These are phyloP conservation scores for Hermaeophaga mercurialis DNA, from an alignment of 2,888 invertebrate species.

Conservation along the genomic window DNA sequence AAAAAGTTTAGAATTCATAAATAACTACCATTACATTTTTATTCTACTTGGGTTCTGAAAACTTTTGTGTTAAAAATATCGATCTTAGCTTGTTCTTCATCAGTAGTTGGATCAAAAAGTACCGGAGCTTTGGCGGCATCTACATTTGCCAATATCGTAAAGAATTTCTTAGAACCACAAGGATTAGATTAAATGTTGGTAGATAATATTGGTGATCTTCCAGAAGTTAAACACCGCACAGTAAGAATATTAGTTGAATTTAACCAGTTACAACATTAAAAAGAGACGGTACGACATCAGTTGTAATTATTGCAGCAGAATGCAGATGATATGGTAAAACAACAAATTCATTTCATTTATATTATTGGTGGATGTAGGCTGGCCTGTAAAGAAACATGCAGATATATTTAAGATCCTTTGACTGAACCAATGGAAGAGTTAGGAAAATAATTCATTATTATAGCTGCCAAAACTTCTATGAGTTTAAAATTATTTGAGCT, in stretches of 20 bases:
- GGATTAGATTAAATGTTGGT: slow-evolving; percentile 99
- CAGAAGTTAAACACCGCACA: slow-evolving; percentile 99
- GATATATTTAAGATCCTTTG: slow-evolving; percentile 94
- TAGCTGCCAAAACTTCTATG: slow-evolving; percentile 98
- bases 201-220: slow-evolving; percentile 97
- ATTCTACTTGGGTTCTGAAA: slow-evolving; percentile 15
- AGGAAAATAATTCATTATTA: slow-evolving; percentile 85
- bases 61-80: slow-evolving; percentile 59
- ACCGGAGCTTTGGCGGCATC: slow-evolving; percentile 94
- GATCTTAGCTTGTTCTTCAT: slow-evolving; percentile 67
- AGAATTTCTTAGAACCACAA: slow-evolving; percentile 97
- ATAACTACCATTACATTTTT: slow-evolving; percentile 11
- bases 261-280: slow-evolving; percentile 97
- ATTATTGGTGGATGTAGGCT: slow-evolving; percentile 97
- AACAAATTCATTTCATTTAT: slow-evolving; percentile 98
- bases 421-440: slow-evolving; percentile 90
- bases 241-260: slow-evolving; percentile 95
- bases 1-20: too few species aligned
- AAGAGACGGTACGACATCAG: slow-evolving; percentile 99
- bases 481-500: slow-evolving; percentile 98
- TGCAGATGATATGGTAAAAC: slow-evolving; percentile 98
- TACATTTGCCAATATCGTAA: slow-evolving; percentile 98
- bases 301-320: slow-evolving; percentile 87
- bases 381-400: slow-evolving; percentile 98
- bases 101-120: slow-evolving; percentile 85